Base-by-base conservation (phyloP, 2,888 invertebrate species). In the Heteropelma amictum region DNA sequence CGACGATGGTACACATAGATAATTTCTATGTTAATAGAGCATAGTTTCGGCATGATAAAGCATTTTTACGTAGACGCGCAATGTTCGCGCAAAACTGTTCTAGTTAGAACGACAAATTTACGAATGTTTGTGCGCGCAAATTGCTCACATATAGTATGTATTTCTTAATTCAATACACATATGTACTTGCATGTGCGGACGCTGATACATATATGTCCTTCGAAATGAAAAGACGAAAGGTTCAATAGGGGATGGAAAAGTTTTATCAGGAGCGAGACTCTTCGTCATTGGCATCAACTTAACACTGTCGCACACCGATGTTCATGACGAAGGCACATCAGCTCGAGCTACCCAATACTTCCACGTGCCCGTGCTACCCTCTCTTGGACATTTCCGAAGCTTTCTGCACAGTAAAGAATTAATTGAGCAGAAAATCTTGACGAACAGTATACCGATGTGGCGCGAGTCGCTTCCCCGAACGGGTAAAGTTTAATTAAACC, bases 371-470 rank as follows among this genome's bases (percentile, higher is more conserved):
- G n/a, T n/a, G n/a, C n/a, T n/a, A n/a, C 10, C 3, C 10, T 54
- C 14, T 3, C 23, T 3, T 8, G 12, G 12, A 56, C 38, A 14
- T 5, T 56, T 26, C 8, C 38, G 56, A 56, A 56, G 35, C 38
- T 26, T 23, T 23, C 38, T 10, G 6, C 56, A 40, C 12, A 7
- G 23, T 49, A 8, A 2, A 35, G 23, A 23, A 38, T 71, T 72
- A 76, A 77, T 77, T 74, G 72, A 72, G 76, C 67, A 49, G 72
- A 77, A 53, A 77, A 64, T 64, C 67, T 72, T 64, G 63, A 71
- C 49, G 65, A 14, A 26, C 10, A 33, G 60, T 54, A 56, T 58
- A 68, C 33, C 12, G 33, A 26, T 19, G 21, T 14, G 54, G 33
- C 10, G 23, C 14, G 45, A 38, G 17, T 17, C 47, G 65, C 56